Evolutionary conservation across 2,888 invertebrate species (phyloP).

Genomic region (Halocaridina rubra): DNA sequence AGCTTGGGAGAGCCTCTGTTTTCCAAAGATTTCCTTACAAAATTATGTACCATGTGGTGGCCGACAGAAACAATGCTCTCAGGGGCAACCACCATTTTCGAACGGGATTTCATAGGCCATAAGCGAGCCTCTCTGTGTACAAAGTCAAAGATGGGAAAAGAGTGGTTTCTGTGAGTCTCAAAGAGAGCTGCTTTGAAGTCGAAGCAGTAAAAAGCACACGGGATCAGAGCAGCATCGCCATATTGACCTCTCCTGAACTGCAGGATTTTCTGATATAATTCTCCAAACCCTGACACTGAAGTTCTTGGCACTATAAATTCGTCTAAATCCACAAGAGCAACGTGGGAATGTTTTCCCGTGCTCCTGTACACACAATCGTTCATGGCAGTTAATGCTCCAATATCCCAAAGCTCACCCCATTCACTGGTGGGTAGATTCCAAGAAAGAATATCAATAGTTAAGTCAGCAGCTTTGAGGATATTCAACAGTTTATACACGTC

Average conservation of each 20-base stretch:
- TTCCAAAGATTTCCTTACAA: constrained; percentile 50
- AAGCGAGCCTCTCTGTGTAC: constrained; percentile 64
- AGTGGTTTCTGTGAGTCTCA: not conserved
- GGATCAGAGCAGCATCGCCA: constrained; percentile 47
- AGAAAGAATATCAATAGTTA: constrained; percentile 24
- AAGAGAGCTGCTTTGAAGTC: constrained; percentile 53
- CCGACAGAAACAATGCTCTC: constrained; percentile 64
- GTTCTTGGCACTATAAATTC: constrained; percentile 49
- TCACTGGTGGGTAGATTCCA: constrained; percentile 49
- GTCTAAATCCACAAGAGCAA: constrained; percentile 50
- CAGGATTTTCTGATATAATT: constrained; percentile 26
- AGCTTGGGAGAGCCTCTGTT: constrained; percentile 58
- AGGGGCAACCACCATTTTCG: constrained; percentile 66
- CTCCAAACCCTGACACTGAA: not conserved
- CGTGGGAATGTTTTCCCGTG: not conserved
- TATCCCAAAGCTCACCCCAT: constrained; percentile 48
- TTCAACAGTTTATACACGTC: not conserved
- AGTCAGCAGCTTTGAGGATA: not conserved
- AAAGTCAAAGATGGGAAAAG: constrained; percentile 16
- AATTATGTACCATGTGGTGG: constrained; percentile 65
- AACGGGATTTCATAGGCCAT: constrained; percentile 64
- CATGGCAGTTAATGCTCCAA: constrained; percentile 39
- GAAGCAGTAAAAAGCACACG: constrained; percentile 65
- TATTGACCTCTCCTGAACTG: constrained; percentile 13
- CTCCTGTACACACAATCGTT: constrained; percentile 57